Evolutionary conservation across 2,888 invertebrate species (phyloP), one percentile per base, ranked within the genome.

Genomic region (Chrysopilus asiliformis): DNA sequence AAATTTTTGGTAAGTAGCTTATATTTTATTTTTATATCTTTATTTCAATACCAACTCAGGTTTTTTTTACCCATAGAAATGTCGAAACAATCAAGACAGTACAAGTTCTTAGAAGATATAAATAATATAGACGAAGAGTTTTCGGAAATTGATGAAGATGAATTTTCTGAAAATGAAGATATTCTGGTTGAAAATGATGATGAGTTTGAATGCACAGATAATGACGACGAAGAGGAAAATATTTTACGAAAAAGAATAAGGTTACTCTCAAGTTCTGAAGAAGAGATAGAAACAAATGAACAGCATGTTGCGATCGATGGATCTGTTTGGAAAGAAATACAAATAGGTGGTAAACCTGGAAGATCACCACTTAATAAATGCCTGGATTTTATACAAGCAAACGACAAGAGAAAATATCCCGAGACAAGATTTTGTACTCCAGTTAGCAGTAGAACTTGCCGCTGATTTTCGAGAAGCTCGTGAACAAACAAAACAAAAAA

Each of bases 371-470:
- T n/a, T n/a, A n/a, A 43, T 42, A 34, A 43, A 43, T 40, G 36
- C 37, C 22, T 43, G 29, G 24, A 34, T 39, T 10, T 25, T 41
- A 2, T 39, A 41, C 17, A 39, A 41, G 25, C 15, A 39, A 40
- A 40, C 40, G 20, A 43, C 39, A 26, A 41, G 36, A 32, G 39
- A 38, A 35, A 38, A 40, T 32, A 41, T 42, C 18, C 36, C 40
- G 27, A 39, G 42, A 33, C 41, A 43, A 39, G 38, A 43, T 19
- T 45, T 45, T 42, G 40, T 43, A 39, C 36, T 43, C 32, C 32
- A 43, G 33, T 36, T 43, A 39, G 43, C 41, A 31, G 38, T 32
- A 43, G 38, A 45, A 35, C 33, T 40, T 39, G 32, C 15, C 31
- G 31, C 38, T 34, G 32, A 36, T 44, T 36, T 31, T 41, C 33